Conservation (phyloP, 2,797 vertebrate genomes). For the Acrossocheilus fasciatus region DNA sequence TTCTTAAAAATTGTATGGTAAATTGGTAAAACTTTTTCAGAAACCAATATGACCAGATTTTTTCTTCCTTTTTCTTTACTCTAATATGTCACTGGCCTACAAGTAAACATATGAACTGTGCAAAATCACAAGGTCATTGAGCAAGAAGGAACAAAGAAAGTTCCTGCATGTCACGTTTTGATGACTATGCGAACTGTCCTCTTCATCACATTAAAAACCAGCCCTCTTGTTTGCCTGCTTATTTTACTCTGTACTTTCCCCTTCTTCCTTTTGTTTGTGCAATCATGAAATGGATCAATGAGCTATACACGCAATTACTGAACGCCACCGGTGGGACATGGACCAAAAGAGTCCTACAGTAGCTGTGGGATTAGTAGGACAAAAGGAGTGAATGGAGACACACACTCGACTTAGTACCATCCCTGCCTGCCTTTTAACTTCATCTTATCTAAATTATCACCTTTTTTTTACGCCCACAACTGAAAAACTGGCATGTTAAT, state of each 20-base stretch:
- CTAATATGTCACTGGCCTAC: not conserved
- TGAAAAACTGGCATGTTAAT: slow-evolving; percentile 26
- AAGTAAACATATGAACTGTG: not conserved
- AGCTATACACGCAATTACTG: slow-evolving; percentile 61
- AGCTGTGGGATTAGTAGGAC: not conserved
- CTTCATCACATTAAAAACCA: slow-evolving; percentile 61
- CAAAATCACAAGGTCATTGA: not conserved
- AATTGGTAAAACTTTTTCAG: not conserved
- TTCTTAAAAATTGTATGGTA: no score
- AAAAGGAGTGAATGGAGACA: slow-evolving; percentile 6
- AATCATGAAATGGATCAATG: slow-evolving; percentile 69
- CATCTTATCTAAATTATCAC: not conserved
- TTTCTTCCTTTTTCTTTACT: not conserved
- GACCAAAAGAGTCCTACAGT: not conserved
- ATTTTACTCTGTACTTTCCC: slow-evolving; percentile 54
- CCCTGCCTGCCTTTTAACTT: not conserved
- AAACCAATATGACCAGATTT: not conserved
- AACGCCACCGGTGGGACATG: slow-evolving; percentile 30
- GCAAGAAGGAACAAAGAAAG: slow-evolving; percentile 1
- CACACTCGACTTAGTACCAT: not conserved
- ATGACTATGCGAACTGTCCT: not conserved
- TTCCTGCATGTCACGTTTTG: not conserved
- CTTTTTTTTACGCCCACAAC: not conserved
- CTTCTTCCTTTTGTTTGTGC: slow-evolving; percentile 65
- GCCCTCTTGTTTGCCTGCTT: slow-evolving; percentile 58